Base-by-base conservation (phyloP, 1,140 invertebrate species). In the fruit fly (Drosophila melanogaster) region DNA sequence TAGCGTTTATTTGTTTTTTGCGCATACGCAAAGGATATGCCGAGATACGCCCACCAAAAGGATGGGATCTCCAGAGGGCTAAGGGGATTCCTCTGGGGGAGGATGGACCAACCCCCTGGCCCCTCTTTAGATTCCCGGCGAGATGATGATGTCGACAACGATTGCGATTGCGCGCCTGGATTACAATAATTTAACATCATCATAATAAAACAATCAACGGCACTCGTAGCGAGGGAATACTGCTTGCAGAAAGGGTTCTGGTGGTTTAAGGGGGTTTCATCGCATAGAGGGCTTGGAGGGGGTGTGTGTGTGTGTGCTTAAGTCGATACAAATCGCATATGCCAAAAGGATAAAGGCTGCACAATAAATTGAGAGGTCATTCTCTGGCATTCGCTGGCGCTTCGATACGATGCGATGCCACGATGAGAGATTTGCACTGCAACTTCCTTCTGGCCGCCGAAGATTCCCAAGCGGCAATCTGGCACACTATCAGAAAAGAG, bases 151-250 rank as follows among this genome's bases (percentile, higher is more conserved):
- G 85, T 85, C 85, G 85, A 90, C 85, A 89, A 84, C 85, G 85
- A 90, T 90, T 90, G 85, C 81, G 89, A 91, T 91, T 90, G 84
- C 84, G 79, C 79, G 72, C 61, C 62, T 81, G 90, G 90, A 91
- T 91, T 91, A 91, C 83, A 91, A 91, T 91, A 91, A 91, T 91
- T 91, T 91, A 91, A 91, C 90, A 91, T 91, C 90, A 91, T 91
- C 90, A 91, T 91, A 91, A 91, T 91, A 91, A 91, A 91, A 91
- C 90, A 91, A 91, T 91, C 90, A 91, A 91, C 70, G 75, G 83
- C 79, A 76, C 79, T 80, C 84, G 80, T 35, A 58, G 62, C 53
- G 47, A 61, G 56, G 38, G 49, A 44, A 49, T 8, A 62, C 33
- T 49, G 44, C 41, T 17, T 17, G 17, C 56, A 30, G 15, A 62